Percentiles rank a stretch among this genome's conserved stretches.
Conservation (phyloP, 2,888 invertebrate species). For the Urechis unicinctus region DNA sequence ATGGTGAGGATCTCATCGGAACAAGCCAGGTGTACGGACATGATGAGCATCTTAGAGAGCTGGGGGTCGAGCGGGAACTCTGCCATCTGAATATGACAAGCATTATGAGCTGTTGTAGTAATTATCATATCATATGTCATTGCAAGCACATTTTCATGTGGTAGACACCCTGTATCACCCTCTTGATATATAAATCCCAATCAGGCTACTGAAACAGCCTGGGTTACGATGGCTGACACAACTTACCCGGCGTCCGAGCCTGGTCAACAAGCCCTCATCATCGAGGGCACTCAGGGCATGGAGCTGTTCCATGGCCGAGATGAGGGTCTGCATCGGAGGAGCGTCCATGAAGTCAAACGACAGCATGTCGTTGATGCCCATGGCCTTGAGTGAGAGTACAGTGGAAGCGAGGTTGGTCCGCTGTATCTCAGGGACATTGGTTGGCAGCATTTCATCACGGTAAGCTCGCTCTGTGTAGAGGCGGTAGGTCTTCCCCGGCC, state of each 20-base stretch:
- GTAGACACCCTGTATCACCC: too few relatives aligned
- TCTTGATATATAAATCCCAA: too few relatives aligned
- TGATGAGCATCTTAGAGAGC: conserved; percentile 95
- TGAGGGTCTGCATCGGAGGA: conserved; percentile 93
- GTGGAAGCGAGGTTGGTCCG: conserved; percentile 95
- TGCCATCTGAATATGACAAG: conserved; percentile 74
- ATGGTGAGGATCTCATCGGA: conserved; percentile 97
- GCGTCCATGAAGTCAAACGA: conserved; percentile 99
- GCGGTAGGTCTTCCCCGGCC: conserved; percentile 94
- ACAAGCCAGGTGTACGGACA: conserved; percentile 96
- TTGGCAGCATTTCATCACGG: conserved; percentile 87
- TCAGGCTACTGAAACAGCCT: too few relatives aligned
- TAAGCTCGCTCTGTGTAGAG: conserved; percentile 97
- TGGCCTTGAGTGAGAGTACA: conserved; percentile 91
- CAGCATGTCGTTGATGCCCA: conserved; percentile 97
- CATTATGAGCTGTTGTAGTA: too few relatives aligned
- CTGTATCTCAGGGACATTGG: conserved; percentile 90
- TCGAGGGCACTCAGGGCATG: conserved; percentile 96
- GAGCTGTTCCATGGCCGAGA: conserved; percentile 93
- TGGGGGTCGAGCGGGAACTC: conserved; percentile 98
- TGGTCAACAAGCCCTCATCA: conserved; percentile 60
- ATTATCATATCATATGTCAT: too few relatives aligned
- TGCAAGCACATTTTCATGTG: too few relatives aligned
- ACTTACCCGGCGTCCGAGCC: conserved; percentile 58
- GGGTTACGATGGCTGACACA: too few relatives aligned